Conservation (phyloP, 2,113 vertebrate genomes). For the Dolichallabes microphthalmus region DNA sequence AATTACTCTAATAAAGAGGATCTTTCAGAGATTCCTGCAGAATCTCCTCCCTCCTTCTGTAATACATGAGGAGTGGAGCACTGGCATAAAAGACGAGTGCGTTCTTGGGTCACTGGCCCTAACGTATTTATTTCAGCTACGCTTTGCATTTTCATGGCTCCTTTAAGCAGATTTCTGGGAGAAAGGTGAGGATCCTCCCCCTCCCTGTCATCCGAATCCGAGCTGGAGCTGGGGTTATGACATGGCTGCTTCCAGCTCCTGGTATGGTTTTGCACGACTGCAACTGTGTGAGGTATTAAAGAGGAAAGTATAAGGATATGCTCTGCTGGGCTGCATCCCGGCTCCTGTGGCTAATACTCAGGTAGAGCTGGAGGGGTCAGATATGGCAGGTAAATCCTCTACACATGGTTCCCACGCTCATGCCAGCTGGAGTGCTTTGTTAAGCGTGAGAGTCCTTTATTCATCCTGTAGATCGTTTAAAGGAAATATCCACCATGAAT, state of each 20-base stretch:
- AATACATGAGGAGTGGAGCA: neutral
- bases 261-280: neutral
- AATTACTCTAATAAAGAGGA: conserved; percentile 45
- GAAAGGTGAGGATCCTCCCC: neutral
- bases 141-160: neutral
- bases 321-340: conserved; percentile 12
- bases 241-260: neutral
- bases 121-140: neutral
- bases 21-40: conserved; percentile 24
- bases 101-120: neutral
- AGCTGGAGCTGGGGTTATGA: neutral
- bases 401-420: conserved; percentile 39
- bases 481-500: neutral
- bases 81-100: neutral
- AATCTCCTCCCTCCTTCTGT: conserved; percentile 10
- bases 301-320: neutral
- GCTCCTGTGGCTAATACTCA: neutral
- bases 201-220: neutral
- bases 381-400: too few species aligned
- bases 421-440: conserved; percentile 50
- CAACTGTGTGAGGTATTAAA: conserved; percentile 7
- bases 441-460: conserved; percentile 57
- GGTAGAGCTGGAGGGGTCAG: neutral
- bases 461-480: neutral
- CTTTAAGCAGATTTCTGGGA: neutral